These are phyloP conservation scores for Leptatherina wallacei DNA, from an alignment of 2,797 vertebrate species.

Conservation along the genomic window DNA sequence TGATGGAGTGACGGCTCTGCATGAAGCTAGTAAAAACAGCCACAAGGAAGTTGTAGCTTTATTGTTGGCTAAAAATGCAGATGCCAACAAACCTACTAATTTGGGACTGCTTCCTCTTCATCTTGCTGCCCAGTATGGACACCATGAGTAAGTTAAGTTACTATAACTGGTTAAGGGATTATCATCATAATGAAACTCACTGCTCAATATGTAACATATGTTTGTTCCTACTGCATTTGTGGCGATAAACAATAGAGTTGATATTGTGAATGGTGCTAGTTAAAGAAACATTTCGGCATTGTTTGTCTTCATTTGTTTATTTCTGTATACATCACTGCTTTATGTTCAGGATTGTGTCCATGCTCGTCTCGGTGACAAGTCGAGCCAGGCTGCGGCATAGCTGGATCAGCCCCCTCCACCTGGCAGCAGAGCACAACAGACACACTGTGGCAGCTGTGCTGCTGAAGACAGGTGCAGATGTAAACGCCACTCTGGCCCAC, in stretches of 20 bases:
- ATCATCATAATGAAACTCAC: no score
- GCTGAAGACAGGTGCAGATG: conserved; percentile 89
- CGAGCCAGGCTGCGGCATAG: conserved; percentile 88
- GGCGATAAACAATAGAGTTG: neutral
- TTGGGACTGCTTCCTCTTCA: conserved; percentile 92
- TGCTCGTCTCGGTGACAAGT: conserved; percentile 92
- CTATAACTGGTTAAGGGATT: neutral
- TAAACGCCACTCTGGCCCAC: conserved; percentile 86
- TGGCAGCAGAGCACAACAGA: conserved; percentile 90
- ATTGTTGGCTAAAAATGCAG: conserved; percentile 89
- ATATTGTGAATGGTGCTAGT: neutral
- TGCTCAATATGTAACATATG: no score
- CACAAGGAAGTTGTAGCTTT: conserved; percentile 83
- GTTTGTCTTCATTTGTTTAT: neutral
- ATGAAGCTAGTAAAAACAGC: conserved; percentile 91
- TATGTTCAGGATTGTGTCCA: conserved; percentile 87
- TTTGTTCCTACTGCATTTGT: neutral
- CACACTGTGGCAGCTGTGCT: conserved; percentile 87
- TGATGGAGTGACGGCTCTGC: conserved; percentile 89
- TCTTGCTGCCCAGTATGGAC: conserved; percentile 89
- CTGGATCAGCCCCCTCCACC: conserved; percentile 92
- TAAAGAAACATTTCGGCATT: neutral
- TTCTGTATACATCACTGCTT: conserved; percentile 1
- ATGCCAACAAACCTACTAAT: conserved; percentile 91
- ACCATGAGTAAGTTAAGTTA: conserved; percentile 86